A percentile compares a stretch with the other conserved stretches of the same genome.
Conservation (phyloP, 1,140 invertebrate species). For the Anoplophora glabripennis region DNA sequence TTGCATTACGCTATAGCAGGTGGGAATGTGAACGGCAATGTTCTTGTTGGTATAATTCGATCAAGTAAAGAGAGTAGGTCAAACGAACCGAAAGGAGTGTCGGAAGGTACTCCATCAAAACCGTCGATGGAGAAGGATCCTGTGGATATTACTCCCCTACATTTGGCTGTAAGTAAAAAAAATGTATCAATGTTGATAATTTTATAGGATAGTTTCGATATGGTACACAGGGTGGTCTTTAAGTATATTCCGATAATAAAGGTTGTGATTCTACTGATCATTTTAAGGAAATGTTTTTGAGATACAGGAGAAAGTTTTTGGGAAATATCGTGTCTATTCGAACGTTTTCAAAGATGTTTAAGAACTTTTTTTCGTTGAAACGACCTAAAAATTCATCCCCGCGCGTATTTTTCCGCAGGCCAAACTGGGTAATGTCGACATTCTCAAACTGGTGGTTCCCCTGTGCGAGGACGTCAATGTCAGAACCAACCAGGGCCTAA, state of each 20-base stretch:
- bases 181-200: too few species aligned
- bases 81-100: too few species aligned
- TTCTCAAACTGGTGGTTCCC: conserved; percentile 28
- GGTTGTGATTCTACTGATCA: too few species aligned
- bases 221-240: too few species aligned
- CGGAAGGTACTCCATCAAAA: neutral
- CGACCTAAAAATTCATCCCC: conserved; percentile 2
- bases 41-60: too few species aligned
- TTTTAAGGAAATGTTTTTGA: too few species aligned
- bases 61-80: too few species aligned
- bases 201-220: too few species aligned
- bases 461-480: conserved; percentile 34
- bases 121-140: conserved; percentile 20
- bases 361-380: conserved; percentile 1
- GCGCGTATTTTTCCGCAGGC: conserved; percentile 27
- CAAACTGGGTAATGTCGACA: conserved; percentile 34
- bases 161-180: conserved; percentile 57
- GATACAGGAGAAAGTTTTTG: too few species aligned
- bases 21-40: conserved; percentile 37
- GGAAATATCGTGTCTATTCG: too few species aligned
- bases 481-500: conserved; percentile 45
- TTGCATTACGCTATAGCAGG: conserved; percentile 58
- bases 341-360: too few species aligned
- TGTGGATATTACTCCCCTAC: conserved; percentile 55
- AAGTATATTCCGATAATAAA: too few species aligned